phyloP scores from a whole-genome alignment of 2,113 vertebrate genomes.

The Rattus rattus region DNA sequence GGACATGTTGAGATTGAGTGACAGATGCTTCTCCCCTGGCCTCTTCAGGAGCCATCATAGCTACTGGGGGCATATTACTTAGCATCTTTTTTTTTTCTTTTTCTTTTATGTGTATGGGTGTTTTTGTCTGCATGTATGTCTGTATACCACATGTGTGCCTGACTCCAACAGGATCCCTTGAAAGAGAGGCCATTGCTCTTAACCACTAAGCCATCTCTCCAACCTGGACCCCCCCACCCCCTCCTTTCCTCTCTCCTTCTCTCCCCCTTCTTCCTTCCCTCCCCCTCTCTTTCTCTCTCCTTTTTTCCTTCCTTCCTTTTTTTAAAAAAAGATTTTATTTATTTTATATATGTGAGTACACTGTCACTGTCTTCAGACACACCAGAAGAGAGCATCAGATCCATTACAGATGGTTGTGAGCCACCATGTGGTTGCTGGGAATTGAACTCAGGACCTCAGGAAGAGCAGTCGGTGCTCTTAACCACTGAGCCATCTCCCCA shows the following conservation, averaged over 20 bases:
- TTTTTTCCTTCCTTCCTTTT: not conserved
- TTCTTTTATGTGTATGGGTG: not conserved
- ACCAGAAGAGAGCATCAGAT: too few relatives aligned
- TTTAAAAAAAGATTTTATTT: too few relatives aligned
- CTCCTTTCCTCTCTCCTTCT: accelerated
- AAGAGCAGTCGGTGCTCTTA: too few relatives aligned
- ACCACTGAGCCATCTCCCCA: too few relatives aligned
- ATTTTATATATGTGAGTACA: too few relatives aligned
- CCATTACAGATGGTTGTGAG: too few relatives aligned
- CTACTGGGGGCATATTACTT: not conserved
- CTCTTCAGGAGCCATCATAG: not conserved
- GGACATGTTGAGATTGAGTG: not conserved
- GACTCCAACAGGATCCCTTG: not conserved
- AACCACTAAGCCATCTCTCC: not conserved
- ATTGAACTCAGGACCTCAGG: too few relatives aligned
- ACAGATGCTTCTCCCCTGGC: not conserved
- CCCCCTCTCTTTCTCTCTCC: accelerated
- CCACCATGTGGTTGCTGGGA: too few relatives aligned
- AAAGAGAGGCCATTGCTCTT: not conserved
- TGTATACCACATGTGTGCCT: not conserved
- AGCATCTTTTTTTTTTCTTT: not conserved
- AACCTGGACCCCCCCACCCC: not conserved
- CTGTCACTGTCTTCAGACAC: too few relatives aligned
- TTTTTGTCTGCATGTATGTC: not conserved
- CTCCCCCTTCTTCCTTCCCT: not conserved